A percentile compares a stretch with the other conserved stretches of the same genome.
phyloP scores from a whole-genome alignment of 2,113 vertebrate species.

The Paracyprichromis sp. region DNA sequence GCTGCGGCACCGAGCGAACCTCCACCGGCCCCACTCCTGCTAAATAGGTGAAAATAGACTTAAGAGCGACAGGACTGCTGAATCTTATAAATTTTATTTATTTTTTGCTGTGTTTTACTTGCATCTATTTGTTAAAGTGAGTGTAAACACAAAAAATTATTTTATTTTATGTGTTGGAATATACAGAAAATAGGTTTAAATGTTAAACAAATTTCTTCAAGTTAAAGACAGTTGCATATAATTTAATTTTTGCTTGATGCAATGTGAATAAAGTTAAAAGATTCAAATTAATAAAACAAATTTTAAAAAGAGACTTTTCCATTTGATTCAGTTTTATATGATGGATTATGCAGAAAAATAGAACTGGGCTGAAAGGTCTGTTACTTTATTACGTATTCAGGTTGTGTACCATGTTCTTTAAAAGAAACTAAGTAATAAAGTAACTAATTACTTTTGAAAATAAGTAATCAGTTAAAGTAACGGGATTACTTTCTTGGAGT shows the following conservation, averaged over 20 bases:
- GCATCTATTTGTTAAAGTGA: neutral
- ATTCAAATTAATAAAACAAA: neutral
- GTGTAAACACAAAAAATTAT: neutral
- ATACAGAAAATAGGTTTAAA: neutral
- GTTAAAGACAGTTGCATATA: neutral
- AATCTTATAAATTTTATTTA: neutral
- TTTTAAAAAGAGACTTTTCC: neutral
- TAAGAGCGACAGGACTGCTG: neutral
- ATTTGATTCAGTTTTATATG: neutral
- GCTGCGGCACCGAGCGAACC: neutral
- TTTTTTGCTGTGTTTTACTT: neutral
- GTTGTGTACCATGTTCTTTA: neutral
- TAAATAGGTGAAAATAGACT: rapidly evolving
- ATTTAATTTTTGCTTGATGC: neutral
- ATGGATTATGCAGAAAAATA: neutral
- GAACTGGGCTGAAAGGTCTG: rapidly evolving
- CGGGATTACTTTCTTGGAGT: neutral
- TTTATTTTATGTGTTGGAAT: neutral
- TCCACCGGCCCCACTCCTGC: neutral
- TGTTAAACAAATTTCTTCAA: neutral
- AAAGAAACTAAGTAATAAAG: neutral
- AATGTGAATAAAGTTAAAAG: neutral
- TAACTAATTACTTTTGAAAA: neutral
- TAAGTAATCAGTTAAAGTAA: neutral
- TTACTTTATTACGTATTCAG: neutral